These are phyloP conservation scores for Diadophis punctatus DNA, from an alignment of 2,113 vertebrate species.

Conservation along the genomic window DNA sequence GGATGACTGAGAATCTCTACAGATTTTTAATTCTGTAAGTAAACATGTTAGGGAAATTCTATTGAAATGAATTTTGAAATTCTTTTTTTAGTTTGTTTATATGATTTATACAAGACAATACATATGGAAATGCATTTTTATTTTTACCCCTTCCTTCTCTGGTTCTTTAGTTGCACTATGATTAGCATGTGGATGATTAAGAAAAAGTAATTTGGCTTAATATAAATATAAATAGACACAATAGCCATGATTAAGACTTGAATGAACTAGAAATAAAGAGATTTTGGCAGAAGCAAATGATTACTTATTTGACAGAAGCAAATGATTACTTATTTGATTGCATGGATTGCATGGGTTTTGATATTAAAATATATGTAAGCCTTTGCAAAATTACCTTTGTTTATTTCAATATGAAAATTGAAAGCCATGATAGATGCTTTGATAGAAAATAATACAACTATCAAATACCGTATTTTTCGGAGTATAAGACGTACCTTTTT, in stretches of 20 bases:
- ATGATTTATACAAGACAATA: neutral
- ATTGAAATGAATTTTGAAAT: neutral
- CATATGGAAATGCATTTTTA: neutral
- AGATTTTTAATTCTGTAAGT: no score
- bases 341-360: constrained; percentile 51
- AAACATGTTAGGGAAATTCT: neutral
- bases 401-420: constrained; percentile 12
- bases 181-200: constrained; percentile 6
- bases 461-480: no score
- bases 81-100: constrained; percentile 2
- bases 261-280: constrained; percentile 53
- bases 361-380: constrained; percentile 53
- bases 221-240: constrained; percentile 43
- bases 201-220: constrained; percentile 46
- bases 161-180: neutral
- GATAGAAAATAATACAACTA: neutral
- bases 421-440: neutral
- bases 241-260: constrained; percentile 45
- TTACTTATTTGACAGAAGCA: no score
- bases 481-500: no score
- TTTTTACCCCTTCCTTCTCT: neutral
- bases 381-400: constrained; percentile 44
- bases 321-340: constrained; percentile 52
- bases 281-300: no score
- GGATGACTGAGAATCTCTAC: no score